phyloP scores from a whole-genome alignment of 2,888 invertebrate species.

The Drosophila paucipuncta region DNA sequence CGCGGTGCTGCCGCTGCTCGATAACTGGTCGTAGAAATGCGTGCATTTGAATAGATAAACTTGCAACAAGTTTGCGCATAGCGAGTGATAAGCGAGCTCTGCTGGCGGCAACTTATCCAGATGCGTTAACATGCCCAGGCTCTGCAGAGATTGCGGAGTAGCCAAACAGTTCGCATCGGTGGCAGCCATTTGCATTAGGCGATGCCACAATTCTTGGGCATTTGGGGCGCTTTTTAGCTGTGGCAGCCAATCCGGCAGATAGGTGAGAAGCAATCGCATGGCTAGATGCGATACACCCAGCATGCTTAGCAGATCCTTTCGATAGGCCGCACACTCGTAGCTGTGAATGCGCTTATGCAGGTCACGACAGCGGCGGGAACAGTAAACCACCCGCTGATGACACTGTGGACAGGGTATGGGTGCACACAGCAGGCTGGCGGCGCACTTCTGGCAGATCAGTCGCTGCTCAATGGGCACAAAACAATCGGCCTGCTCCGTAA shows the following conservation, averaged over 20 bases:
- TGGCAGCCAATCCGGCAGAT: conserved; percentile 86
- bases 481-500: conserved; percentile 92
- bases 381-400: conserved; percentile 88
- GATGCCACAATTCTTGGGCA: conserved; percentile 62
- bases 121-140: conserved; percentile 87
- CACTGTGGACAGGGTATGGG: conserved; percentile 90
- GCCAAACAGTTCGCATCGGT: background rate
- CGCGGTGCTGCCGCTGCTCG: conserved; percentile 81
- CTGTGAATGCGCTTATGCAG: conserved; percentile 88
- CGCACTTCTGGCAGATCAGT: conserved; percentile 91
- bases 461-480: conserved; percentile 88
- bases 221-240: conserved; percentile 48
- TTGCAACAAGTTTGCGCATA: conserved; percentile 88
- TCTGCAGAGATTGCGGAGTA: conserved; percentile 48
- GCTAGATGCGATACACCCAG: conserved; percentile 89
- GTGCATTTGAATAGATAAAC: conserved; percentile 89
- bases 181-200: conserved; percentile 26
- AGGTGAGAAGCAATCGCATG: conserved; percentile 86
- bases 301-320: conserved; percentile 89
- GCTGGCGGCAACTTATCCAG: conserved; percentile 88
- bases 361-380: conserved; percentile 88
- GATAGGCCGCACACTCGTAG: conserved; percentile 90
- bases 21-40: conserved; percentile 87
- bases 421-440: conserved; percentile 86
- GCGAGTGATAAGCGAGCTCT: conserved; percentile 83